Evolutionary conservation across 2,888 invertebrate genomes (phyloP), one percentile per base, ranked within the genome.

Genomic region (Bibio marci): DNA sequence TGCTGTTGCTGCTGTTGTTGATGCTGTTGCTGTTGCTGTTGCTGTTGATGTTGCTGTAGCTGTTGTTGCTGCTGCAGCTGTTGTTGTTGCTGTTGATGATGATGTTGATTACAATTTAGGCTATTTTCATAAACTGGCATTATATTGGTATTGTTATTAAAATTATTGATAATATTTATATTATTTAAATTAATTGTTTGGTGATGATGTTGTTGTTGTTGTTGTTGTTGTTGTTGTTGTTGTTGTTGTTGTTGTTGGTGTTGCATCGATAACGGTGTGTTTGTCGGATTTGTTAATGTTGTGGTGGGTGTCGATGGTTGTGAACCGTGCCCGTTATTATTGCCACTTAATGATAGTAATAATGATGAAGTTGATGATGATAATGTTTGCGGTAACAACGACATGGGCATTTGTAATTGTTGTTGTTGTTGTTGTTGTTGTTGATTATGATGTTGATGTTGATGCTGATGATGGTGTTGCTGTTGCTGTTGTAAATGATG

Each of bases 1-100:
- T 17, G 8, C 32, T 4, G 32, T 15, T 14, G 15, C 7, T 17
- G 42, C 32, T 36, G n/a, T n/a, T n/a, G n/a, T 44, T 38, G 39
- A 47, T 37, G 35, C 41, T 2, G 41, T 40, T 31, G 45, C 35
- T 22, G 41, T 27, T 22, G 39, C 35, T 26, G 46, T 39, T 30
- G 37, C 31, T 37, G 33, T 6, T 30, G 35, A 13, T 32, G 33
- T 37, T 37, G 42, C 32, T 43, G 39, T 7, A 43, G 34, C 17
- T 42, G 17, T 14, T 45, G 45, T 31, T 38, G 34, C 31, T 41
- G 40, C 14, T 38, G 38, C 39, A 40, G 41, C 36, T 31, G 32
- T 31, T 19, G 6, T 19, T 3, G 13, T 13, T 30, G 44, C 35
- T 13, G 38, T 40, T 6, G 15, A 3, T 4, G 32, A 32, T 32